These are phyloP conservation scores for Phoeniculus purpureus DNA, from an alignment of 2,797 vertebrate genomes.

Conservation along the genomic window DNA sequence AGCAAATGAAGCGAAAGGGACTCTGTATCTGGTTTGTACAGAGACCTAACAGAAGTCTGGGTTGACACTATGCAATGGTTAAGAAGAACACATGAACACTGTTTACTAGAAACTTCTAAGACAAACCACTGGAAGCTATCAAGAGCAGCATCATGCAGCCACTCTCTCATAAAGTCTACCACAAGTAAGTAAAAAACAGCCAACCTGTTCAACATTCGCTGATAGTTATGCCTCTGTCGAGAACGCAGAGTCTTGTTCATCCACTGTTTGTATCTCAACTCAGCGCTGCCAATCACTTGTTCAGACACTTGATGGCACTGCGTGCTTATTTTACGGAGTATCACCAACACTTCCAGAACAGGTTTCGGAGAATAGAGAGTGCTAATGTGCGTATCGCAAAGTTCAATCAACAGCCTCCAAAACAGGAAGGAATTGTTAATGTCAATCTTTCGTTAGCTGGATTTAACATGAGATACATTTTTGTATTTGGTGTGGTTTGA, in stretches of 20 bases:
- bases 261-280: conserved; percentile 70
- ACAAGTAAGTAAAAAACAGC: background rate
- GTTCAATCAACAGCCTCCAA: conserved; percentile 62
- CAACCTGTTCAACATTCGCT: conserved; percentile 76
- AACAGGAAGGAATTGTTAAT: background rate
- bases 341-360: conserved; percentile 63
- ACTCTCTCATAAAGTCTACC: background rate
- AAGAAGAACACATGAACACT: background rate
- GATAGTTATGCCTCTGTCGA: conserved; percentile 78
- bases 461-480: background rate
- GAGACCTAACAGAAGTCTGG: background rate
- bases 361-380: conserved; percentile 71
- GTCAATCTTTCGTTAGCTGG: background rate
- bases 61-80: background rate
- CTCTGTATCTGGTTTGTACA: no score
- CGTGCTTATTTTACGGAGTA: conserved; percentile 67
- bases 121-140: background rate
- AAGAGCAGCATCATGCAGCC: background rate
- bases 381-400: conserved; percentile 24
- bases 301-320: conserved; percentile 64
- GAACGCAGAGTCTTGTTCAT: conserved; percentile 69
- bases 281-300: conserved; percentile 63
- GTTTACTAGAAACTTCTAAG: background rate
- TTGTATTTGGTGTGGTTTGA: background rate
- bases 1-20: no score